Base-by-base conservation (phyloP, 2,113 vertebrate species). In the Bostrychus sinensis region DNA sequence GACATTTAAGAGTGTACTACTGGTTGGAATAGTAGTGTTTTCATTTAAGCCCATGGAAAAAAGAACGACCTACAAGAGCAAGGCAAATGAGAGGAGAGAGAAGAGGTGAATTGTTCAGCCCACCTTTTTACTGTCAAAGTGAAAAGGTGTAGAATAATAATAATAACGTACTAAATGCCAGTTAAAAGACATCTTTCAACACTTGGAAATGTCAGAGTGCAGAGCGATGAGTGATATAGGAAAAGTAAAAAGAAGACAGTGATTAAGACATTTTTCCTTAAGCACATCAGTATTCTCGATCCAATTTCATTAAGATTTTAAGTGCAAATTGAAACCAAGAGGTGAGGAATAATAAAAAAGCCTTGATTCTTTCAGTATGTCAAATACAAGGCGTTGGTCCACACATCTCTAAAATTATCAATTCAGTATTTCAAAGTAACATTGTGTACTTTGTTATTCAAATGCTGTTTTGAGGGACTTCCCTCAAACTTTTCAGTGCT, bases 1-100 rank as follows among this genome's bases (percentile, higher is more conserved):
- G 71, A 83, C 78, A 85, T 85, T 86, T 81, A 85, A 81, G 75
- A 83, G 83, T 14, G 20, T 82, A 85, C 81, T 81, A 80, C 76
- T 82, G 62, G 62, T 58, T 70, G 66, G 63, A 56, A 83, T 81
- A 86, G 84, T 78, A 87, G 83, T 77, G 75, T 82, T 86, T 81
- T 77, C 38, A 69, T 83, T 83, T 58, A 75, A 77, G 80, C 59
- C 78, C n/a, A 30, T 78, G 66, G 67, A 37, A 73, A 73, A 78
- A 70, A 51, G 75, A 81, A 80, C 67, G 83, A 70, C 72, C 58
- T 51, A 66, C 68, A 71, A 81, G 80, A 37, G 76, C 81, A 86
- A 88, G 77, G 75, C 65, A 79, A 73, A 76, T 70, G 11, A 28
- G 2, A 57, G 38, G 54, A 38, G 28, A 32, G 19, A 58, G 54